Evolutionary conservation across 2,797 vertebrate species (phyloP).

Genomic region (Stomatorhinus walkeri): DNA sequence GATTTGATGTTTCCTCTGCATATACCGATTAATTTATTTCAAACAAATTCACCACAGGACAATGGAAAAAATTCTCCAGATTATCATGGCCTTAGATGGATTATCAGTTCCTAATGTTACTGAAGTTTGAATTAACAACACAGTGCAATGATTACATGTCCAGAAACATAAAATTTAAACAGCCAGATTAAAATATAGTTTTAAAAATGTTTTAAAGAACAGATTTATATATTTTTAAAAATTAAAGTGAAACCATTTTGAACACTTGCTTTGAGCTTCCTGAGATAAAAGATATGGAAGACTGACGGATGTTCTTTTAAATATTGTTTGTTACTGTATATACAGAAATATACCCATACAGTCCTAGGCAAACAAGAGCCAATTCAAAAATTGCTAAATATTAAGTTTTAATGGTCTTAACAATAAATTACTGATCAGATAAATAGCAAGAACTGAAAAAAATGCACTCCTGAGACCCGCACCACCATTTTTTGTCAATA

Average conservation of each 20-base stretch:
- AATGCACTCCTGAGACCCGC: neutral
- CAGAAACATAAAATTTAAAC: neutral
- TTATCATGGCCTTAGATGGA: neutral
- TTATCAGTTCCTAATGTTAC: neutral
- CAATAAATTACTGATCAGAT: neutral
- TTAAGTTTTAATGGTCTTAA: neutral
- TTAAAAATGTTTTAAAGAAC: neutral
- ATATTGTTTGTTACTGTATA: neutral
- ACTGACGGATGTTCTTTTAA: neutral
- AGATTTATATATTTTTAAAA: neutral
- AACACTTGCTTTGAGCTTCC: neutral
- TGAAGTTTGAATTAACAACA: neutral
- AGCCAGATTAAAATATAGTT: neutral
- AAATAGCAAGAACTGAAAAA: neutral
- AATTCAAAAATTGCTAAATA: neutral
- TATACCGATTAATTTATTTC: neutral
- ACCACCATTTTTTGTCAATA: neutral
- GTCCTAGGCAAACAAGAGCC: neutral
- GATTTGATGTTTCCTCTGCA: neutral
- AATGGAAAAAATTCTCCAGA: neutral
- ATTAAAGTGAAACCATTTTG: neutral
- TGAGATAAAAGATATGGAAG: neutral
- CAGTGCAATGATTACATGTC: neutral
- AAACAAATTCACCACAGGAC: neutral
- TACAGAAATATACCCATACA: neutral